Evolutionary conservation across 1,140 invertebrate genomes (phyloP).

Genomic region (Leptinotarsa defecta): DNA sequence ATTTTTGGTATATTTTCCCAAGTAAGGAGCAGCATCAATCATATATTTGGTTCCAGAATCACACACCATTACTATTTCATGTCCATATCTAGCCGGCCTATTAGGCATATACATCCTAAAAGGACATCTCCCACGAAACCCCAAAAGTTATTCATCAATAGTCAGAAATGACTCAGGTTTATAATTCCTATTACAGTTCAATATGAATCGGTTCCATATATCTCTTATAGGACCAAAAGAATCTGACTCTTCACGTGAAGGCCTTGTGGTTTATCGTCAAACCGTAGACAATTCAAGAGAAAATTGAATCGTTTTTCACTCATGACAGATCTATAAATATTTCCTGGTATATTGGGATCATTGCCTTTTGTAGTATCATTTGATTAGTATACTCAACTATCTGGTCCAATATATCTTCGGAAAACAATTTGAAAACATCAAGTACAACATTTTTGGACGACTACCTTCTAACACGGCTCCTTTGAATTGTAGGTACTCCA

Average conservation of each 20-base stretch:
- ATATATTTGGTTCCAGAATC: slow-evolving; percentile 51
- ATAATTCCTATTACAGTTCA: slow-evolving; percentile 31
- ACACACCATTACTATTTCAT: slow-evolving; percentile 50
- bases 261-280: slow-evolving; percentile 46
- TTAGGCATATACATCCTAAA: slow-evolving; percentile 50
- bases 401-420: background rate
- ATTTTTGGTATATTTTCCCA: slow-evolving; percentile 48
- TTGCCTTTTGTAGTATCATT: too few species aligned
- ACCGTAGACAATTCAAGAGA: too few species aligned
- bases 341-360: background rate
- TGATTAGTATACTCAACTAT: background rate
- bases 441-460: background rate
- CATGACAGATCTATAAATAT: background rate
- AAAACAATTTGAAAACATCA: background rate
- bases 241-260: slow-evolving; percentile 41
- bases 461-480: background rate
- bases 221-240: slow-evolving; percentile 52
- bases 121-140: slow-evolving; percentile 37
- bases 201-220: slow-evolving; percentile 52
- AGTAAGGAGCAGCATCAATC: slow-evolving; percentile 49
- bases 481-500: background rate
- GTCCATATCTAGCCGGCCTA: slow-evolving; percentile 52
- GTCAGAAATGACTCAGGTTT: slow-evolving; percentile 30
- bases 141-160: slow-evolving; percentile 41
- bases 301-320: too few species aligned